phyloP scores from a whole-genome alignment of 2,888 invertebrate genomes.

The Spicauda simplicius region DNA sequence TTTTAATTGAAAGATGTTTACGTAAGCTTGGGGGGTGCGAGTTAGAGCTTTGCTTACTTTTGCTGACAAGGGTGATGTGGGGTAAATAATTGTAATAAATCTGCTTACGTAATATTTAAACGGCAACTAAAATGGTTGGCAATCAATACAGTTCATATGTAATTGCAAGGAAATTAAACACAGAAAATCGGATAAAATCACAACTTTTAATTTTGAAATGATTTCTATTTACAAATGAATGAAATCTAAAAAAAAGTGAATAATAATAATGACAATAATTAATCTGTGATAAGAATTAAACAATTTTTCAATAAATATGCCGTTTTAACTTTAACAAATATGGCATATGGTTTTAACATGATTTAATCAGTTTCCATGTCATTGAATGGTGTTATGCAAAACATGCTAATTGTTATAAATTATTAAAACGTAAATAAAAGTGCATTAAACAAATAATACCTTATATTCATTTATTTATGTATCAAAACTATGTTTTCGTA shows the following conservation, averaged over 20 bases:
- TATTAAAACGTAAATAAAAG: constrained; percentile 10
- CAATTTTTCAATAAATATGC: constrained; percentile 74
- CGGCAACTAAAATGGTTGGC: too few relatives aligned
- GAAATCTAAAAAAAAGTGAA: constrained; percentile 59
- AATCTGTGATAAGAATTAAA: constrained; percentile 66
- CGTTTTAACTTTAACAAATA: constrained; percentile 80
- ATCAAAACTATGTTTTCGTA: constrained; percentile 30
- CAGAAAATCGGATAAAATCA: constrained; percentile 56
- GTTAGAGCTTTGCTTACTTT: too few relatives aligned
- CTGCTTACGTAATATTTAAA: too few relatives aligned
- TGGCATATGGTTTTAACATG: constrained; percentile 71
- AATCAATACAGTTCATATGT: neutral
- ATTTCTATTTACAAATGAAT: constrained; percentile 77
- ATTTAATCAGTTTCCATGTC: constrained; percentile 67
- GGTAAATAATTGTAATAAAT: too few relatives aligned
- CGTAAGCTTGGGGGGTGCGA: too few relatives aligned
- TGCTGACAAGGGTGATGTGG: too few relatives aligned
- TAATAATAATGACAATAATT: constrained; percentile 53
- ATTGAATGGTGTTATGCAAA: constrained; percentile 33
- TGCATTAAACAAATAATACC: constrained; percentile 20
- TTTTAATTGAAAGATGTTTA: too few relatives aligned
- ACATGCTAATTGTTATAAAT: constrained; percentile 6
- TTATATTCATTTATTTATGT: constrained; percentile 4
- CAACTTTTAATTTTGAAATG: constrained; percentile 72
- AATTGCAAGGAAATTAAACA: constrained; percentile 40